These are phyloP conservation scores for Microctenopoma stevenorrisi DNA, from an alignment of 2,797 vertebrate genomes.

Conservation along the genomic window DNA sequence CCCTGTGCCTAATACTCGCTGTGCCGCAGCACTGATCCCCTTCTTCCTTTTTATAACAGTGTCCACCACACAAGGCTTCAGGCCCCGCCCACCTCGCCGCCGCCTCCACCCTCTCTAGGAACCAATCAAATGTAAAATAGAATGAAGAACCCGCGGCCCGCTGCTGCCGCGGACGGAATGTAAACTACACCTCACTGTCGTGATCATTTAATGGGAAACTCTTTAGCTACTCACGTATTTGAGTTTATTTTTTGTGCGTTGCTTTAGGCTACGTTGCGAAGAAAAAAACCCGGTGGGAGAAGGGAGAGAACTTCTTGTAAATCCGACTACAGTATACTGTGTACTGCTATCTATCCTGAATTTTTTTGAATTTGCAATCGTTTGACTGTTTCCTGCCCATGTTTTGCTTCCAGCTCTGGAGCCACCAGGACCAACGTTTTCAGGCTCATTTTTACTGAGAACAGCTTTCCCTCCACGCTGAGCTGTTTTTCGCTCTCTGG, in stretches of 20 bases:
- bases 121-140: constrained; percentile 75
- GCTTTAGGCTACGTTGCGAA: constrained; percentile 65
- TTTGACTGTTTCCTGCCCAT: constrained; percentile 25
- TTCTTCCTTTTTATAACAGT: constrained; percentile 81
- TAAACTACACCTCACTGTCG: constrained; percentile 79
- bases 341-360: constrained; percentile 68
- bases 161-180: constrained; percentile 77
- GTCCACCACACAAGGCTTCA: constrained; percentile 80
- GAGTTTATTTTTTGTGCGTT: constrained; percentile 64
- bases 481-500: constrained; percentile 43
- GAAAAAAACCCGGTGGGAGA: constrained; percentile 27
- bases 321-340: constrained; percentile 71
- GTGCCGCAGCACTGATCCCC: constrained; percentile 70
- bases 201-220: constrained; percentile 80
- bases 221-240: constrained; percentile 72
- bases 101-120: constrained; percentile 31
- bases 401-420: constrained; percentile 45
- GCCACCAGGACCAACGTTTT: constrained; percentile 53
- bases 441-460: constrained; percentile 43
- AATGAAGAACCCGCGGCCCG: constrained; percentile 53
- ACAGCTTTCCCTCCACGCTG: constrained; percentile 14
- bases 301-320: constrained; percentile 61
- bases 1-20: constrained; percentile 91
- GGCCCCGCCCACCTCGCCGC: constrained; percentile 51
- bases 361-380: constrained; percentile 22